A percentile compares a stretch with the other conserved stretches of the same genome.
Evolutionary conservation across 2,797 vertebrate genomes (phyloP).

Genomic region (Dendrocincla tyrannina): DNA sequence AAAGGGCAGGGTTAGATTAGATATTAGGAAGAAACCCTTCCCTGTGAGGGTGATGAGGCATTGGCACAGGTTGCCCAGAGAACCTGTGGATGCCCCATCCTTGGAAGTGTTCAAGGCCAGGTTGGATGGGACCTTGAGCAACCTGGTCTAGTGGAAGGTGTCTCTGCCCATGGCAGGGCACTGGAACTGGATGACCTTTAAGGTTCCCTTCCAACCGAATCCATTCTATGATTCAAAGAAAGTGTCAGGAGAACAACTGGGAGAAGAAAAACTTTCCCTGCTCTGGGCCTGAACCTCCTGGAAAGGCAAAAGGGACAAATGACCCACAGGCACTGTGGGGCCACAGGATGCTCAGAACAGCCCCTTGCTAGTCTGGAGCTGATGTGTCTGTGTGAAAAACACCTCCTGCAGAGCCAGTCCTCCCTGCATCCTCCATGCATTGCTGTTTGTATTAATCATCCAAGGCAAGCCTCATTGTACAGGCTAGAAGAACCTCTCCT

Average conservation of each 20-base stretch:
- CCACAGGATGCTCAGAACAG: not conserved
- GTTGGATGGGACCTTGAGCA: not conserved
- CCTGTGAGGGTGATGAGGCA: not conserved
- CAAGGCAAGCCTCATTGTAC: not conserved
- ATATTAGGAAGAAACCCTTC: not conserved
- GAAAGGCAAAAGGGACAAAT: not conserved
- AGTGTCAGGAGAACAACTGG: not conserved
- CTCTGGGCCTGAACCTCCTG: not conserved
- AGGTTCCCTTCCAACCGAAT: not conserved
- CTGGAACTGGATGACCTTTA: not conserved
- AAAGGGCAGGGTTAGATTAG: not conserved
- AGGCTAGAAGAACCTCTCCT: not conserved
- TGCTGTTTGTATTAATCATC: not conserved
- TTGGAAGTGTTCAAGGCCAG: not conserved
- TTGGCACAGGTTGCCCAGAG: not conserved
- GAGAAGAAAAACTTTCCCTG: not conserved
- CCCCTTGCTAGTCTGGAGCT: not conserved
- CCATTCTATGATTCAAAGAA: not conserved
- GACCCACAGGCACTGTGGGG: not conserved
- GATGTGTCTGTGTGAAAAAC: not conserved
- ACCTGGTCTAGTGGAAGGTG: not conserved
- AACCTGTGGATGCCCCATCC: not conserved
- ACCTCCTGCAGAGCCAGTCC: fast-evolving
- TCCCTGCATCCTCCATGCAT: not conserved
- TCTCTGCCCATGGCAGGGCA: not conserved